phyloP scores from a whole-genome alignment of 2,797 vertebrate genomes.

The Cryptoblepharus egeriae region DNA sequence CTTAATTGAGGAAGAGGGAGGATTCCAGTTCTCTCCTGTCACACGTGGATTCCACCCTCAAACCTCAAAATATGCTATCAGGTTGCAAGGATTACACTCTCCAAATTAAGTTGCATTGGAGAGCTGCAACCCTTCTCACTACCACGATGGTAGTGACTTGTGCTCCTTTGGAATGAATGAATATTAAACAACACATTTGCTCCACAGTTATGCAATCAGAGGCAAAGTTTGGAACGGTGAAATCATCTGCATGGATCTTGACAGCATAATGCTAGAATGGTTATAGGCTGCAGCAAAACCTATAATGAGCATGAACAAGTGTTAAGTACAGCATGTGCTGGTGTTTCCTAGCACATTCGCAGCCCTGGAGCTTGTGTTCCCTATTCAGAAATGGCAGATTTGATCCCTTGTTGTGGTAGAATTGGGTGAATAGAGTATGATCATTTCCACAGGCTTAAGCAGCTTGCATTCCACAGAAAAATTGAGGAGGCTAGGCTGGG shows the following conservation, averaged over 20 bases:
- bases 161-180: neutral
- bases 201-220: neutral
- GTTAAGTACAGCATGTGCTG: neutral
- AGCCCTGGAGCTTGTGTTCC: neutral
- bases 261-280: neutral
- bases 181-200: neutral
- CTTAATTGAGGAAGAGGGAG: constrained; percentile 19
- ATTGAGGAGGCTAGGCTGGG: neutral
- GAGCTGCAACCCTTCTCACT: neutral
- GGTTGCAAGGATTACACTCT: constrained; percentile 22
- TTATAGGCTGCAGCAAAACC: neutral
- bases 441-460: neutral
- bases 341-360: neutral
- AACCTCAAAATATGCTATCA: neutral
- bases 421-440: too few relatives aligned
- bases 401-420: neutral
- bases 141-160: neutral
- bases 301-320: neutral
- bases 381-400: neutral
- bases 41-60: neutral
- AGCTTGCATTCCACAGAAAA: neutral
- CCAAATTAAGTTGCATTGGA: neutral
- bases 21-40: constrained; percentile 27
- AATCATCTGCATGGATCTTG: neutral
- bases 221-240: neutral